A percentile compares a stretch with the other conserved stretches of the same genome.
These are phyloP conservation scores for Halichondria panicea DNA, from an alignment of 37 sponge, comb jelly and placozoan species.

Conservation along the genomic window DNA sequence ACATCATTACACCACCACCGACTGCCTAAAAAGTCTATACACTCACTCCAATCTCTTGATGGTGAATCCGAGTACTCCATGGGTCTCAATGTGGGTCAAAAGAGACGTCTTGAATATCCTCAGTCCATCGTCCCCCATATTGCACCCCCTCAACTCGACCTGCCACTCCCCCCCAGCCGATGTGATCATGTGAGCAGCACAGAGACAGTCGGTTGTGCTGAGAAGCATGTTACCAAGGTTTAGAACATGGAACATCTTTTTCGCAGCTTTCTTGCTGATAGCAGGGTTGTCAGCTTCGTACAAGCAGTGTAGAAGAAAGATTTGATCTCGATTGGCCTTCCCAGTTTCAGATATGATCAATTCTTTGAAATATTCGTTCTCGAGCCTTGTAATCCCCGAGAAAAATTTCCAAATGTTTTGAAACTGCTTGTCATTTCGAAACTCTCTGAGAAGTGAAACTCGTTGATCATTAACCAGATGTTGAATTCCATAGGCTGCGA, in stretches of 20 bases:
- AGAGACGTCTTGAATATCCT: slow-evolving; percentile 5
- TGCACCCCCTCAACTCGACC: slow-evolving; percentile 22
- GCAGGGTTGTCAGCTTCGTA: slow-evolving; percentile 25
- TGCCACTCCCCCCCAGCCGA: slow-evolving; percentile 23
- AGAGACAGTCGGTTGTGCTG: slow-evolving; percentile 46
- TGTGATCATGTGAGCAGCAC: slow-evolving; percentile 14
- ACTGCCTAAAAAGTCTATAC: too few relatives aligned
- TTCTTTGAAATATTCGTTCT: slow-evolving; percentile 6
- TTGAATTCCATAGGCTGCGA: slow-evolving; percentile 14
- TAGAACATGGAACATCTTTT: background rate
- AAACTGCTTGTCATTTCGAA: slow-evolving; percentile 31
- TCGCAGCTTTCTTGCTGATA: slow-evolving; percentile 7
- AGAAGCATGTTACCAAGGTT: slow-evolving; percentile 17
- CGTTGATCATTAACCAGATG: background rate
- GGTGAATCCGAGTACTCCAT: background rate
- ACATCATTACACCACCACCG: too few relatives aligned
- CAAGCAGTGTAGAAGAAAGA: slow-evolving; percentile 41
- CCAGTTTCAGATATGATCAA: slow-evolving; percentile 3
- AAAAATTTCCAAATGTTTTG: slow-evolving; percentile 41
- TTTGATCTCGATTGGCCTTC: background rate
- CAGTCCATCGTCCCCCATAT: slow-evolving; percentile 34
- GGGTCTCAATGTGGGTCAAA: background rate
- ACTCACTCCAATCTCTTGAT: slow-evolving; percentile 12
- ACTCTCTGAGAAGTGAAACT: slow-evolving; percentile 3
- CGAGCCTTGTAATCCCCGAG: slow-evolving; percentile 27